Percentiles rank a stretch among this genome's conserved stretches.
Evolutionary conservation across 2,888 invertebrate genomes (phyloP).

Genomic region (Phasia obesa): DNA sequence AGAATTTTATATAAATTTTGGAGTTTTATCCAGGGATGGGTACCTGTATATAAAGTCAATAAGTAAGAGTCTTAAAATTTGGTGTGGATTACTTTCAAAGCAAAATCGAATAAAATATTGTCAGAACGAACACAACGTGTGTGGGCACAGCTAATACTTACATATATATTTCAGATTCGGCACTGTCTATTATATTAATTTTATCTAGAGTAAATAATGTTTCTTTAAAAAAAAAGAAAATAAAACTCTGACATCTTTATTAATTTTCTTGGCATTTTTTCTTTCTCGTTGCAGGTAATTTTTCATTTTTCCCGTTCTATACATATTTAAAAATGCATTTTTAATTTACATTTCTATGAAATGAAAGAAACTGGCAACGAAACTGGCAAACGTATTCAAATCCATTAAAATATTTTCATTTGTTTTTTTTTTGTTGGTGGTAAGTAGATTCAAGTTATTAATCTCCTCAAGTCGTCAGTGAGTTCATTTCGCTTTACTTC

Average conservation of each 20-base stretch:
- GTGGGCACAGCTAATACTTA: too few species aligned
- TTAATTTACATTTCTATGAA: neutral
- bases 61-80: too few species aligned
- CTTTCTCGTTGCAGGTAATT: conserved; percentile 48
- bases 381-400: neutral
- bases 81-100: too few species aligned
- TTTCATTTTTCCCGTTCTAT: conserved; percentile 11
- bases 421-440: conserved; percentile 26
- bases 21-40: too few species aligned
- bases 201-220: too few species aligned
- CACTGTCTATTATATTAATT: too few species aligned
- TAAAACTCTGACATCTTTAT: conserved; percentile 15
- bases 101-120: too few species aligned
- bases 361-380: neutral
- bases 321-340: neutral
- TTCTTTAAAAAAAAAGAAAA: too few species aligned
- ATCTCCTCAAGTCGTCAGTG: conserved; percentile 25
- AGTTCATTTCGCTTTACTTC: conserved; percentile 4
- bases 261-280: neutral
- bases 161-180: too few species aligned
- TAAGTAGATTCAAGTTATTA: conserved; percentile 58
- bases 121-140: too few species aligned
- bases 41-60: too few species aligned
- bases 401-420: conserved; percentile 47
- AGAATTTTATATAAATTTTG: too few species aligned